A percentile compares a stretch with the other conserved stretches of the same genome.
These are phyloP conservation scores for Ypsolopha sequella DNA, from an alignment of 2,888 invertebrate genomes.

Conservation along the genomic window DNA sequence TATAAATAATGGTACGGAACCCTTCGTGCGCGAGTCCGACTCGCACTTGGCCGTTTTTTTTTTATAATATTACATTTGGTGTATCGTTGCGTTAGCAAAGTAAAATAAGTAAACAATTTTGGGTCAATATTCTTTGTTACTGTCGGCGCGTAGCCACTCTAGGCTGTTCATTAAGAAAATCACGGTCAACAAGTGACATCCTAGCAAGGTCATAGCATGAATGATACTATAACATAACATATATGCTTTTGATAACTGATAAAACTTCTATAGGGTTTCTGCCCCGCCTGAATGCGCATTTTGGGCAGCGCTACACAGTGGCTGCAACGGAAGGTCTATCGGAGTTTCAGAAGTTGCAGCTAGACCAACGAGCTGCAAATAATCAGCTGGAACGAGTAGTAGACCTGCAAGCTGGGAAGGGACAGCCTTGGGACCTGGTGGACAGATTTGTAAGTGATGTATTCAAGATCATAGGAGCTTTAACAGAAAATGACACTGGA, in stretches of 20 bases:
- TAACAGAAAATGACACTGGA: neutral
- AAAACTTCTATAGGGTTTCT: conserved; percentile 66
- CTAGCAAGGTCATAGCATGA: too few species aligned
- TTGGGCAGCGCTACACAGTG: conserved; percentile 79
- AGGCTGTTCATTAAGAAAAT: too few species aligned
- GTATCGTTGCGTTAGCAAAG: too few species aligned
- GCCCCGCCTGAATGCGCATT: conserved; percentile 75
- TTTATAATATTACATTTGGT: too few species aligned
- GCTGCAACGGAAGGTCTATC: conserved; percentile 80
- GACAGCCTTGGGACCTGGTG: conserved; percentile 71
- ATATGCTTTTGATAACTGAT: neutral
- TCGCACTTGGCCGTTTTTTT: too few species aligned
- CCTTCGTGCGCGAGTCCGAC: too few species aligned
- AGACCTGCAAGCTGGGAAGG: conserved; percentile 72
- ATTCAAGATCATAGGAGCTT: neutral
- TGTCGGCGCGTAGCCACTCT: too few species aligned
- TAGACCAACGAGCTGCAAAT: conserved; percentile 68
- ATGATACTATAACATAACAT: too few species aligned
- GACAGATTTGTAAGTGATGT: conserved; percentile 71
- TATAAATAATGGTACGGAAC: too few species aligned
- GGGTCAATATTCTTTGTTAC: too few species aligned
- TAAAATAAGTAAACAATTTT: too few species aligned
- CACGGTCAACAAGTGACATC: too few species aligned
- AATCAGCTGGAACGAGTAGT: conserved; percentile 72
- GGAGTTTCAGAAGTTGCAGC: conserved; percentile 75